Percentiles rank a stretch among this genome's conserved stretches.
Conservation (phyloP, 2,113 vertebrate genomes). For the Sakesphorus luctuosus region DNA sequence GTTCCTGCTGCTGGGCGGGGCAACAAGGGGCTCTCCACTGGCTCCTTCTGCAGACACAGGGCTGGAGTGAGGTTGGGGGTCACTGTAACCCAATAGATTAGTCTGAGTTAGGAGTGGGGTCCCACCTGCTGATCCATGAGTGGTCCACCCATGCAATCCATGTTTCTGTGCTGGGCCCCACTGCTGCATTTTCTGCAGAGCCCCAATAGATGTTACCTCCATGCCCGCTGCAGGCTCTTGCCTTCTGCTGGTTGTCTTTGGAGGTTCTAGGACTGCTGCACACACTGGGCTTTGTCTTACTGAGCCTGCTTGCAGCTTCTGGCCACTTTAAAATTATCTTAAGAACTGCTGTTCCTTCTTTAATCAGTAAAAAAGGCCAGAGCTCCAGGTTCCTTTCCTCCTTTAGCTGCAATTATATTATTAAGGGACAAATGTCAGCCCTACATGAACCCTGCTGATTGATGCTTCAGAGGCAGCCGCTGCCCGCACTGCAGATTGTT, state of each 20-base stretch:
- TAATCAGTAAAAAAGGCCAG: not conserved
- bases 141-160: rapidly evolving
- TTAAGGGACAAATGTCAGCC: not conserved
- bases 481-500: not conserved
- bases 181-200: not conserved
- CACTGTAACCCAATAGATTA: not conserved
- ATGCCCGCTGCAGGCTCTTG: not conserved
- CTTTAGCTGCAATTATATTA: not conserved
- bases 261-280: not conserved
- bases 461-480: not conserved
- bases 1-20: not conserved
- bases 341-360: not conserved
- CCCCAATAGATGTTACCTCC: rapidly evolving
- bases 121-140: not conserved
- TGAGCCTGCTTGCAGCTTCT: not conserved
- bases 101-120: not conserved
- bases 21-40: not conserved
- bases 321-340: not conserved
- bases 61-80: not conserved
- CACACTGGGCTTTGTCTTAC: not conserved
- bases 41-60: not conserved
- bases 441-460: not conserved
- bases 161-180: not conserved
- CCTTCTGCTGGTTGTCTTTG: not conserved
- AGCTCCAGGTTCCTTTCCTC: conserved; percentile 13